Conservation (phyloP, 2,113 vertebrate genomes). For the Lampris megalopsis region DNA sequence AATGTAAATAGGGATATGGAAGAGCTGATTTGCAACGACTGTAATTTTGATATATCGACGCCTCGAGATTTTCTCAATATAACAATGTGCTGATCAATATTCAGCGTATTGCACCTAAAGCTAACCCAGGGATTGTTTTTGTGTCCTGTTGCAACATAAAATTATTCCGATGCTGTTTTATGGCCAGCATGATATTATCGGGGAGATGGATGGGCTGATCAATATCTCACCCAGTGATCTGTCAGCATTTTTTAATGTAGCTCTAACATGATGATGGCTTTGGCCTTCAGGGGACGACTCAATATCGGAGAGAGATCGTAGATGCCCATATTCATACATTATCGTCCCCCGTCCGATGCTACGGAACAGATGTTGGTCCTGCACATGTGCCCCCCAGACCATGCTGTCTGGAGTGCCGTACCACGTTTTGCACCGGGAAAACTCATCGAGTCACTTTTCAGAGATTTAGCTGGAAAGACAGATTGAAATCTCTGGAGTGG, state of each 20-base stretch:
- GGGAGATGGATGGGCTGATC: constrained; percentile 70
- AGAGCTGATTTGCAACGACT: too few species aligned
- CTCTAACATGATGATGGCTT: constrained; percentile 75
- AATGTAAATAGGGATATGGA: too few species aligned
- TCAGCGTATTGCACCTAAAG: too few species aligned
- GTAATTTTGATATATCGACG: too few species aligned
- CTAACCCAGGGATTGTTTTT: constrained; percentile 38
- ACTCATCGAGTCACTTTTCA: neutral
- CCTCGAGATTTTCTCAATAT: too few species aligned
- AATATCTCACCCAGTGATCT: constrained; percentile 80
- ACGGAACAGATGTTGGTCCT: constrained; percentile 31
- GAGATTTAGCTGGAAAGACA: constrained; percentile 24
- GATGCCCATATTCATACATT: constrained; percentile 57
- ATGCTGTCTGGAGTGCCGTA: constrained; percentile 20
- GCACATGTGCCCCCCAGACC: constrained; percentile 16
- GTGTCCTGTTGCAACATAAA: constrained; percentile 51
- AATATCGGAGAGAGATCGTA: constrained; percentile 66
- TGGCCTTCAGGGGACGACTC: constrained; percentile 75
- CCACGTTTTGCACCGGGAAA: constrained; percentile 10
- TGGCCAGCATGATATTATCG: constrained; percentile 74
- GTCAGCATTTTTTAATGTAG: constrained; percentile 80
- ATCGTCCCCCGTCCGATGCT: constrained; percentile 56
- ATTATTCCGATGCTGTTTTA: constrained; percentile 65
- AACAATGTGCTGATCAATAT: too few species aligned
- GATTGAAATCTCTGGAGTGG: constrained; percentile 40